These are phyloP conservation scores for Nibea albiflora DNA, from an alignment of 2,113 vertebrate genomes.

Conservation along the genomic window DNA sequence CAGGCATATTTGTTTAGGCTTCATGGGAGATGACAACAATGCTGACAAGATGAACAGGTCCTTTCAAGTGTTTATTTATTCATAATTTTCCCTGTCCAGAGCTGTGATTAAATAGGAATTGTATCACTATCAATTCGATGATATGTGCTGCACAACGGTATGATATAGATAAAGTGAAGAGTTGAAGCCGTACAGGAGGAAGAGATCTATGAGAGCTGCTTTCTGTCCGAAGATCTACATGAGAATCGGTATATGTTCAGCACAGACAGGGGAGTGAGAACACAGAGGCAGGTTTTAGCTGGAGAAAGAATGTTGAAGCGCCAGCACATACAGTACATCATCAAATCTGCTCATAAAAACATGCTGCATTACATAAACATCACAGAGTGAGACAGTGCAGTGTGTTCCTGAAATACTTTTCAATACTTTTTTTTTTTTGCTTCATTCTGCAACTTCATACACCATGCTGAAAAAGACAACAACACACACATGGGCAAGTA, in stretches of 20 bases:
- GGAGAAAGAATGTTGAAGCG: not conserved
- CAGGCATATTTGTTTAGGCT: conserved; percentile 71
- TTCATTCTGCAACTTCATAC: conserved; percentile 4
- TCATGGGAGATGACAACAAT: conserved; percentile 73
- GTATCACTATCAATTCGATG: conserved; percentile 39
- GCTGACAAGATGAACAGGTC: conserved; percentile 46
- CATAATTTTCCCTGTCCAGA: conserved; percentile 56
- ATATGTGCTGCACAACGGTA: conserved; percentile 10
- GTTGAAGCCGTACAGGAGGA: conserved; percentile 6
- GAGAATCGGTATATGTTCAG: conserved; percentile 6
- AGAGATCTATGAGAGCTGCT: not conserved
- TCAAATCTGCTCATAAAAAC: not conserved
- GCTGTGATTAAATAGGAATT: conserved; percentile 58
- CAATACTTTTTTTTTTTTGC: conserved; percentile 10
- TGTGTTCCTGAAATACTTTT: not conserved
- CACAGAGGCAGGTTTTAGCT: conserved; percentile 8
- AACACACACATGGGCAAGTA: not conserved
- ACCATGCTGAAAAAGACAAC: not conserved
- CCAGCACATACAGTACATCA: not conserved
- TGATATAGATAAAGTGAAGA: conserved; percentile 19
- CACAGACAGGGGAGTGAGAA: not conserved
- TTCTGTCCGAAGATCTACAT: conserved; percentile 1
- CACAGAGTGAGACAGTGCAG: not conserved
- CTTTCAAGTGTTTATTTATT: conserved; percentile 68
- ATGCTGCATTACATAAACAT: conserved; percentile 5